Conservation (phyloP, 2,888 invertebrate species). For the Euplexia lucipara region DNA sequence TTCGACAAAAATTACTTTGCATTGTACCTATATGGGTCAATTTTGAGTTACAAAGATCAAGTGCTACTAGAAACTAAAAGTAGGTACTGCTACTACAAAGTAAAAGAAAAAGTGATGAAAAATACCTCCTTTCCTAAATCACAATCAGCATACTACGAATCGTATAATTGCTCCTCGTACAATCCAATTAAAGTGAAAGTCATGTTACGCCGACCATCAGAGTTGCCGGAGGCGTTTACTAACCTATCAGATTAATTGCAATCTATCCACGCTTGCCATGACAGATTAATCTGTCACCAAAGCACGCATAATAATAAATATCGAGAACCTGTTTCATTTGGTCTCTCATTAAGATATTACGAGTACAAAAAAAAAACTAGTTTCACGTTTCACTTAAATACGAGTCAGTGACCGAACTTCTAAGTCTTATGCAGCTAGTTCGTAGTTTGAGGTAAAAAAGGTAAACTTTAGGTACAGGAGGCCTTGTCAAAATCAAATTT, state of each 20-base stretch:
- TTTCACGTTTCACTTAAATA: conserved; percentile 55
- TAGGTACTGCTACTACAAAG: too few species aligned
- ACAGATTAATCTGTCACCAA: conserved; percentile 64
- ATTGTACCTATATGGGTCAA: too few species aligned
- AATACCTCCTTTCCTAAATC: conserved; percentile 3
- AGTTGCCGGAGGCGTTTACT: conserved; percentile 55
- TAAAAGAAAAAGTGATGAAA: not conserved
- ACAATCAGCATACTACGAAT: conserved; percentile 36
- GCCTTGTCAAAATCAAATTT: too few species aligned
- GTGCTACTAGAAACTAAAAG: too few species aligned
- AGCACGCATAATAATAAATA: conserved; percentile 32
- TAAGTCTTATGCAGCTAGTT: conserved; percentile 17
- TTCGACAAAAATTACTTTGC: too few species aligned
- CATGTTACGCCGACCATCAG: conserved; percentile 33
- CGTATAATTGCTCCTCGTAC: conserved; percentile 37
- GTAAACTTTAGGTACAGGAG: too few species aligned
- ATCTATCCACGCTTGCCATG: conserved; percentile 47
- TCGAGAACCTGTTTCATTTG: conserved; percentile 52
- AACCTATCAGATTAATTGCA: conserved; percentile 49
- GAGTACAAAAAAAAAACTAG: conserved; percentile 49
- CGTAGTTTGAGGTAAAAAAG: not conserved
- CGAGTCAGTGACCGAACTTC: conserved; percentile 29
- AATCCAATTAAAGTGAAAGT: conserved; percentile 64
- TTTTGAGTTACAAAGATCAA: not conserved
- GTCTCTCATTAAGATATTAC: conserved; percentile 46